Evolutionary conservation across 2,797 vertebrate species (phyloP), one percentile per base, ranked within the genome.

Genomic region (Danio aesculapii): DNA sequence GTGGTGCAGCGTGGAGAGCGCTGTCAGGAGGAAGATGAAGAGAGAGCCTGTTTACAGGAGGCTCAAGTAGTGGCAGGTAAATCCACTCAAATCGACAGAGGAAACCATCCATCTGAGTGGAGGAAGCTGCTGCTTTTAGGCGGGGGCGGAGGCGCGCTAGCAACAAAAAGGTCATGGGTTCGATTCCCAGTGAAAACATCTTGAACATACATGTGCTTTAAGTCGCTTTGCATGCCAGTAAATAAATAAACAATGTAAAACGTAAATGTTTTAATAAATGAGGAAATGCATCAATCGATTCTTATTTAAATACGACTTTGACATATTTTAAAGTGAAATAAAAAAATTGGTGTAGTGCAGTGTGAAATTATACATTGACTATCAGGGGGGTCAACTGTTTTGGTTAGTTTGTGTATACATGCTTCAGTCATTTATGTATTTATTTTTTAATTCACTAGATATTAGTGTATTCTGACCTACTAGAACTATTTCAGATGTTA

Each of bases 51-150:
- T 94, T 93, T 94, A 92, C 93, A 85, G 82, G 90, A 86, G 89
- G 90, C 76, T 85, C 85, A 89, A 91, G 84, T 86, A 87, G 90
- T 92, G 93, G 93, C 92, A 92, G 92, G 92, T 93, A 93, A 93
- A 94, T 91, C 91, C 92, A 90, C 88, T 86, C 84, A 85, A 79
- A 87, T 83, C 71, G 83, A 84, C 82, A 88, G 90, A 89, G 92
- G 91, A 92, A 93, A 88, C 86, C 81, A 86, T 93, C 88, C 79
- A 84, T 93, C 91, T 93, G 86, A 91, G 87, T 84, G 80, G 87
- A 88, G 88, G 84, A 75, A 68, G 81, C 68, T 62, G 83, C 76
- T 83, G 75, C 71, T 64, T 70, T 81, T 72, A 81, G 72, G 61
- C n/a, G 55, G 44, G 57, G 30, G 59, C n/a, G 75, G 6, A 43